These are phyloP conservation scores for Lepidocolaptes lacrymiger DNA, from an alignment of 2,797 vertebrate species.

Conservation along the genomic window DNA sequence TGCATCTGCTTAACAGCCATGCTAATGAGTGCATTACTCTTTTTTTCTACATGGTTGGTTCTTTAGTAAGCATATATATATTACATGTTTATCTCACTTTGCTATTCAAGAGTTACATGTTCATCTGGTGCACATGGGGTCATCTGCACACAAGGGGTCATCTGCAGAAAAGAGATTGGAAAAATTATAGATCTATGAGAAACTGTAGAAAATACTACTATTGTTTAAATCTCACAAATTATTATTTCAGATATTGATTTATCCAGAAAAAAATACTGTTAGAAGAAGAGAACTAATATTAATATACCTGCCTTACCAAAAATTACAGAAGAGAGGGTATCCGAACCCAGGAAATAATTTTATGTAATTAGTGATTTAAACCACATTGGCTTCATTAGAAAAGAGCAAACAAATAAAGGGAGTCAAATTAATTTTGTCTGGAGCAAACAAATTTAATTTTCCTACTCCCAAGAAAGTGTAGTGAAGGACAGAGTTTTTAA, in stretches of 20 bases:
- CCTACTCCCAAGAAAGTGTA: neutral
- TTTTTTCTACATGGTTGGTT: neutral
- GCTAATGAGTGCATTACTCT: neutral
- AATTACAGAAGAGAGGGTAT: neutral
- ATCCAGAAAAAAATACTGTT: neutral
- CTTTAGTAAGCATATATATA: neutral
- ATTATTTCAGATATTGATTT: neutral
- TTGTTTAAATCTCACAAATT: neutral
- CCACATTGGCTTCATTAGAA: neutral
- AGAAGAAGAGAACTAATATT: neutral
- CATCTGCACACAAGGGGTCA: neutral
- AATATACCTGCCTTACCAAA: neutral
- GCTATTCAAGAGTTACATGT: neutral
- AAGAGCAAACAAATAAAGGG: neutral
- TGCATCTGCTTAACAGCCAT: neutral
- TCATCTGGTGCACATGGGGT: neutral
- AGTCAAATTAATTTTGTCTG: slow-evolving; percentile 8
- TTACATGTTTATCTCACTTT: neutral
- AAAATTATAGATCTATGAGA: neutral
- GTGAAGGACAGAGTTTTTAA: neutral
- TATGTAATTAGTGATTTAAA: neutral
- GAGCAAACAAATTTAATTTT: neutral
- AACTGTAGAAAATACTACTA: neutral
- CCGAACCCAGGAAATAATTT: neutral
- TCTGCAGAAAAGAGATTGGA: neutral